A percentile compares a stretch with the other conserved stretches of the same genome.
Conservation (phyloP, 2,113 vertebrate species). For the Panthera tigris region DNA sequence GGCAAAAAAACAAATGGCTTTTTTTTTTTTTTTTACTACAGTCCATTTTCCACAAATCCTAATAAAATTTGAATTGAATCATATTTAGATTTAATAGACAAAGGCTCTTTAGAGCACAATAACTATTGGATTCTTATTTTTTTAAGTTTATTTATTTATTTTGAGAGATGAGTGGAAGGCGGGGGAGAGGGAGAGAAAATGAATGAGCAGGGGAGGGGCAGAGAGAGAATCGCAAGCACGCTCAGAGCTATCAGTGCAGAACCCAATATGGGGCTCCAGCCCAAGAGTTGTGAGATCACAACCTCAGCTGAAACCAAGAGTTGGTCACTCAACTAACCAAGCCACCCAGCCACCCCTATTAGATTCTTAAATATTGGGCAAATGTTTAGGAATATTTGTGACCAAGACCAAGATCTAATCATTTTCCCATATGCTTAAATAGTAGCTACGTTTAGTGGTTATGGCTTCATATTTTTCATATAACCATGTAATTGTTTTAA, state of each 20-base stretch:
- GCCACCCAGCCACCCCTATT: not conserved
- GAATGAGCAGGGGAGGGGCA: no score
- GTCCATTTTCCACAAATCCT: not conserved
- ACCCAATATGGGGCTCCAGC: no score
- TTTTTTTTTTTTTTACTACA: not conserved
- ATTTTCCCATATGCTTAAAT: not conserved
- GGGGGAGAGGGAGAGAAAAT: no score
- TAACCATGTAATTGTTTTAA: not conserved
- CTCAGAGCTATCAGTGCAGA: no score
- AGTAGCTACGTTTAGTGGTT: not conserved
- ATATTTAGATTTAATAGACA: not conserved
- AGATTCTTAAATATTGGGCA: not conserved
- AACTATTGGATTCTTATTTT: not conserved
- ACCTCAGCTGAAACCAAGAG: no score
- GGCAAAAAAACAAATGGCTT: not conserved
- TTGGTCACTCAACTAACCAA: no score
- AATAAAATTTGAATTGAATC: constrained; percentile 7
- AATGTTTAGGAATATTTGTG: not conserved
- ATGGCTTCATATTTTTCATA: not conserved
- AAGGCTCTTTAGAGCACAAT: not conserved
- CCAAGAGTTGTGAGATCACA: no score
- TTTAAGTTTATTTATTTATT: no score
- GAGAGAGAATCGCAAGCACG: no score
- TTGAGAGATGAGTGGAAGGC: no score
- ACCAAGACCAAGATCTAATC: not conserved